Evolutionary conservation across 2,113 vertebrate genomes (phyloP).

Genomic region (Aplodontia rufa): DNA sequence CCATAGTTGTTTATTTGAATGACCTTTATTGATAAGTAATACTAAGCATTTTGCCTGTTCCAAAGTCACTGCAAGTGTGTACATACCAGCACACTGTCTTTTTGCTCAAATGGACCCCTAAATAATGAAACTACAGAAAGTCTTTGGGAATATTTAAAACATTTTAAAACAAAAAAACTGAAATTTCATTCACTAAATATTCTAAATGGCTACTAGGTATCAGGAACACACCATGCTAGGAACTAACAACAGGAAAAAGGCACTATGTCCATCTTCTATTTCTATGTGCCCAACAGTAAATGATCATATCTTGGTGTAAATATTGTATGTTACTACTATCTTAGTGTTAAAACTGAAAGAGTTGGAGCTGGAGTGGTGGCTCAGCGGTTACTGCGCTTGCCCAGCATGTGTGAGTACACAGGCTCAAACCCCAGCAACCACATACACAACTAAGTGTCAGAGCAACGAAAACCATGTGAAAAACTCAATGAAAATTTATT

Average conservation of each 20-base stretch:
- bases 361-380: too few species aligned
- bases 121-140: not conserved
- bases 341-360: slow-evolving; percentile 1
- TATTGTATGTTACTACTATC: not conserved
- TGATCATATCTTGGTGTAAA: not conserved
- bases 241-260: not conserved
- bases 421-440: too few species aligned
- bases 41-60: not conserved
- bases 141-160: too few species aligned
- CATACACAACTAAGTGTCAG: too few species aligned
- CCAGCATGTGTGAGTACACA: too few species aligned
- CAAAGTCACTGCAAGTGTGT: slow-evolving; percentile 95
- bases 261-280: not conserved
- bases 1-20: not conserved
- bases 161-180: too few species aligned
- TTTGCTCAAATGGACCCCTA: not conserved
- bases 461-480: too few species aligned
- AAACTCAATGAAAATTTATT: too few species aligned
- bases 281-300: not conserved
- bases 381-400: too few species aligned
- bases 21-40: not conserved
- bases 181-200: too few species aligned
- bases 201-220: not conserved
- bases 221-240: not conserved
- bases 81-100: slow-evolving; percentile 91